Evolutionary conservation across 2,113 vertebrate genomes (phyloP).

Genomic region (Pyxicephalus adspersus): DNA sequence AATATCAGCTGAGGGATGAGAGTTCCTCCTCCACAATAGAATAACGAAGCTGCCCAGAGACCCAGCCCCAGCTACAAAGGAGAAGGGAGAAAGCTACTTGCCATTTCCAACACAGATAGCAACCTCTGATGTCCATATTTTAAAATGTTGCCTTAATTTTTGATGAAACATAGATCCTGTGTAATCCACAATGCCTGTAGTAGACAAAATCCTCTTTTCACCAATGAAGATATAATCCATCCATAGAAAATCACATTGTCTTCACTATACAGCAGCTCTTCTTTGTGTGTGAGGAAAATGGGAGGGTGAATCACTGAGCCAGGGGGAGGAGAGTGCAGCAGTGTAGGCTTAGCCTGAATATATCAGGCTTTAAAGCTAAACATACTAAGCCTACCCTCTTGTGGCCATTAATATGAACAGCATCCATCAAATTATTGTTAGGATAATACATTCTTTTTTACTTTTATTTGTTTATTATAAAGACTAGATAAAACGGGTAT

Average conservation of each 20-base stretch:
- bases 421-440: not conserved
- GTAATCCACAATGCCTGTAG: conserved; percentile 10
- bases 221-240: conserved; percentile 65
- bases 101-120: conserved; percentile 73
- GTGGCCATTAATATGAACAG: conserved; percentile 59
- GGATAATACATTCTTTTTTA: not conserved
- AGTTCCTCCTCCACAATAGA: conserved; percentile 75
- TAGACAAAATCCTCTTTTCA: not conserved
- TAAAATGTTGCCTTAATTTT: conserved; percentile 62
- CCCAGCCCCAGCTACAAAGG: conserved; percentile 52
- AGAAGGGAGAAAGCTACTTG: conserved; percentile 75
- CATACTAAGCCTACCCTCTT: conserved; percentile 66
- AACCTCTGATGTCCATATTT: conserved; percentile 70
- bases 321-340: conserved; percentile 50
- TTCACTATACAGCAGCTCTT: conserved; percentile 69
- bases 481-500: no score
- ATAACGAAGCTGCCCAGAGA: conserved; percentile 59
- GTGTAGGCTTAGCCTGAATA: not conserved
- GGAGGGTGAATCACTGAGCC: conserved; percentile 64
- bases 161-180: conserved; percentile 24
- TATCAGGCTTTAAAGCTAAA: not conserved
- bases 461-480: no score
- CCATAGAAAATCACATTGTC: conserved; percentile 66
- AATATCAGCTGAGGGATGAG: conserved; percentile 78
- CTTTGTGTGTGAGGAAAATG: conserved; percentile 56